Percentiles rank a stretch among this genome's conserved stretches.
These are phyloP conservation scores for Knipowitschia caucasica DNA, from an alignment of 2,797 vertebrate genomes.

Conservation along the genomic window DNA sequence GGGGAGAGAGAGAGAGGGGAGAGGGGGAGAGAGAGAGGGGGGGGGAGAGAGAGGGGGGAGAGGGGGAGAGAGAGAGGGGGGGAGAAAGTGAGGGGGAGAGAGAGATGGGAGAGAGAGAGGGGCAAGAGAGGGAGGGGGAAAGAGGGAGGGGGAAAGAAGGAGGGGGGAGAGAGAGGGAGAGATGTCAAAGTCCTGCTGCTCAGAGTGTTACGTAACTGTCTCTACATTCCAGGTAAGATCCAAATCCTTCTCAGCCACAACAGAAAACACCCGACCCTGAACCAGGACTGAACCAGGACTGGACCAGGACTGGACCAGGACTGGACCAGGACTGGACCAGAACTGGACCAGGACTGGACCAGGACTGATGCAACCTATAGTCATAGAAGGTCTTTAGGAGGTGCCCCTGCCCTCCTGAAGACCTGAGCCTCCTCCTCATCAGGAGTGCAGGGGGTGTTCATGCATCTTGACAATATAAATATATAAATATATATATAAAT, in stretches of 20 bases:
- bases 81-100: not conserved
- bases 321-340: not conserved
- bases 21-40: too few species aligned
- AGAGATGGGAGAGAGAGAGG: not conserved
- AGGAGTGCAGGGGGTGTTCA: not conserved
- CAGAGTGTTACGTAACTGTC: not conserved
- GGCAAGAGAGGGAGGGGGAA: not conserved
- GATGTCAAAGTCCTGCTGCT: not conserved
- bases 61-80: not conserved
- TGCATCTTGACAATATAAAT: too few species aligned
- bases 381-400: too few species aligned
- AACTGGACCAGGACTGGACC: not conserved
- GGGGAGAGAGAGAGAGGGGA: not conserved
- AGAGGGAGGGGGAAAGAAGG: not conserved
- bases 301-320: not conserved
- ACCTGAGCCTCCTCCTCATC: not conserved
- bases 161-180: not conserved
- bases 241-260: not conserved
- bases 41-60: not conserved
- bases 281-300: not conserved
- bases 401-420: not conserved
- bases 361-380: not conserved
- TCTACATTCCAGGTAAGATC: slow-evolving; percentile 1
- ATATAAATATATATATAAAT: too few species aligned
- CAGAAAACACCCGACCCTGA: too few species aligned